Evolutionary conservation across 2,113 vertebrate genomes (phyloP).

Genomic region (Zeus faber): DNA sequence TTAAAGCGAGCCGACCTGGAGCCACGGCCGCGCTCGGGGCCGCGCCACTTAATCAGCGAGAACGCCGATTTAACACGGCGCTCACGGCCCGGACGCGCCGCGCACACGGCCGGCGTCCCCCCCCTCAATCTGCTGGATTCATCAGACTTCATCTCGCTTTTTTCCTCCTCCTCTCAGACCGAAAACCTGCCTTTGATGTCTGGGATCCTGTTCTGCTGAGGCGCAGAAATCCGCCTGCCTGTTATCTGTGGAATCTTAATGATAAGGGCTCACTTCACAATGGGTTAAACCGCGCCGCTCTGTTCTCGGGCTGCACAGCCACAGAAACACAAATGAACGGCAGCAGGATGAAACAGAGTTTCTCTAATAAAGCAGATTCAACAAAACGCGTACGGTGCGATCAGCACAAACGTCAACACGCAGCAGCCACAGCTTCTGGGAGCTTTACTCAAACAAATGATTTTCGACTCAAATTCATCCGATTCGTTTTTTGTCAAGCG

Average conservation of each 20-base stretch:
- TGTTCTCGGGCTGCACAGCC: constrained; percentile 59
- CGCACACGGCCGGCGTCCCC: too few species aligned
- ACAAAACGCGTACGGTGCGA: constrained; percentile 64
- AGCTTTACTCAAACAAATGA: too few species aligned
- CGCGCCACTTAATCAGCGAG: constrained; percentile 68
- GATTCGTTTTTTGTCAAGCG: too few species aligned
- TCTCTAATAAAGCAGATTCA: constrained; percentile 71
- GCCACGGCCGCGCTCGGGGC: constrained; percentile 54
- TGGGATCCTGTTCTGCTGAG: constrained; percentile 73
- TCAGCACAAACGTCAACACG: constrained; percentile 73
- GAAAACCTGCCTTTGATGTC: constrained; percentile 72
- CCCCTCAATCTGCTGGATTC: not conserved
- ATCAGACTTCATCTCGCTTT: constrained; percentile 9
- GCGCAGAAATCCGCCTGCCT: constrained; percentile 68
- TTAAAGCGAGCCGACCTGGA: constrained; percentile 64
- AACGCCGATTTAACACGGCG: constrained; percentile 54
- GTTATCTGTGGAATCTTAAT: constrained; percentile 76
- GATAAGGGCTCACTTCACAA: constrained; percentile 72
- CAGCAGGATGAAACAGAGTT: constrained; percentile 42
- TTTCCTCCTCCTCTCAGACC: constrained; percentile 32
- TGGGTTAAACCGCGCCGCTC: constrained; percentile 65
- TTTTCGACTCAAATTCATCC: too few species aligned
- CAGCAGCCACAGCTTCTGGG: constrained; percentile 56
- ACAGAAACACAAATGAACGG: constrained; percentile 70
- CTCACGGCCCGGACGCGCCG: too few species aligned